Conservation (phyloP, 2,888 invertebrate genomes). For the Meliscaeva auricollis region DNA sequence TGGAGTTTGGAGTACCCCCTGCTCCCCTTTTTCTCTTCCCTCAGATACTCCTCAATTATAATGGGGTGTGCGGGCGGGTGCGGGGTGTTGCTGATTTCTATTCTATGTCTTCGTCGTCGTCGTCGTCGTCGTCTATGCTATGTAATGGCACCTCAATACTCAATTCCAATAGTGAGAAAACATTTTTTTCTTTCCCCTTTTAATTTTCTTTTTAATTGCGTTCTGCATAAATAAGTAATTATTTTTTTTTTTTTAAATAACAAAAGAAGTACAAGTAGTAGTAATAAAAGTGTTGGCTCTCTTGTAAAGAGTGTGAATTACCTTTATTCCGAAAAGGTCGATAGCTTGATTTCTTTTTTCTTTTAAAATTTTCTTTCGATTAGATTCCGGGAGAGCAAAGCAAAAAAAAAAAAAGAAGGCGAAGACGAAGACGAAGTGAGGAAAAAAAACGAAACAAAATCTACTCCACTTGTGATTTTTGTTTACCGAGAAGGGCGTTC, state of each 20-base stretch:
- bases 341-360: slow-evolving; percentile 68
- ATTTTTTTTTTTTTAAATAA: slow-evolving; percentile 13
- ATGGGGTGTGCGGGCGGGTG: not conserved
- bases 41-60: not conserved
- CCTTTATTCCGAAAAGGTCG: slow-evolving; percentile 70
- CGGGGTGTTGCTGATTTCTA: not conserved
- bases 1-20: slow-evolving; percentile 61
- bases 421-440: slow-evolving; percentile 46
- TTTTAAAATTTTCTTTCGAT: slow-evolving; percentile 51
- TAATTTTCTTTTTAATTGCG: slow-evolving; percentile 14
- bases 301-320: slow-evolving; percentile 54
- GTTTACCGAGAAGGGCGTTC: slow-evolving; percentile 76
- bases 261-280: slow-evolving; percentile 23
- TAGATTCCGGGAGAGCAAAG: slow-evolving; percentile 62
- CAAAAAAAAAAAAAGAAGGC: slow-evolving; percentile 50
- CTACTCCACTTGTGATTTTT: slow-evolving; percentile 62
- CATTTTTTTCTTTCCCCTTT: slow-evolving; percentile 32
- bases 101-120: slow-evolving; percentile 12
- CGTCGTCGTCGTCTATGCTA: slow-evolving; percentile 1
- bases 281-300: slow-evolving; percentile 17
- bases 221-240: slow-evolving; percentile 50
- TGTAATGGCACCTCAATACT: slow-evolving; percentile 62
- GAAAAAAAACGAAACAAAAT: slow-evolving; percentile 66
- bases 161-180: slow-evolving; percentile 64
- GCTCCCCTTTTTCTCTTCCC: not conserved